Base-by-base conservation (phyloP, 2,888 invertebrate species). In the Tenthredo livida region DNA sequence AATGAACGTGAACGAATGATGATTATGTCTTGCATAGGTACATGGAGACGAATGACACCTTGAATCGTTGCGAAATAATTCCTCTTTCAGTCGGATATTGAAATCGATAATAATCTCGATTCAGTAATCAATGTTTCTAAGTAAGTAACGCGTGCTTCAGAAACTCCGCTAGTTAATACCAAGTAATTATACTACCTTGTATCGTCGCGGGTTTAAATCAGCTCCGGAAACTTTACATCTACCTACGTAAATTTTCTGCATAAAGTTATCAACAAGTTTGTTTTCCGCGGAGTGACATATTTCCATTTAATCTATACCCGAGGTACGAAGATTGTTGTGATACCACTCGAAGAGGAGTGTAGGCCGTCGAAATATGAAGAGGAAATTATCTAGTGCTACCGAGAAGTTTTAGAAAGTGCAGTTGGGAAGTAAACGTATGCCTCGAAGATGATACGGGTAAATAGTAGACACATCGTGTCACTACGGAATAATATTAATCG, bases 211-310 rank as follows among this genome's bases (percentile, higher is more conserved):
- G 72, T 72, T 72, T 47, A 75, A 77, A 50, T 77, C 77, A 33
- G 15, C 25, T 17, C 3, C 12, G 9, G 54, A 54, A 77, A 54
- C 29, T 77, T 54, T 50, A 54, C 72, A 73, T 40, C 2, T n/a
- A n/a, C n/a, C 72, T n/a, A n/a, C n/a, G 2, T 12, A 21, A n/a
- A 33, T 77, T 25, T 67, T 37, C 72, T 43, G 15, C 29, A n/a
- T n/a, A 54, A 77, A 0, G 25, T 21, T 77, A 54, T 77, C 77
- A 77, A 77, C 54, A 77, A 77, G 54, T 77, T 77, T 77, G 54
- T 77, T 77, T 33, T 77, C 54, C 77, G 25, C 29, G 54, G 54
- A 77, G 50, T 77, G 77, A 33, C 29, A 29, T 50, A 33, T 50
- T 29, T 54, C 29, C 54, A 43, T 75, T 50, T 25, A 43, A 47